Evolutionary conservation across 2,113 vertebrate species (phyloP).

Genomic region (Thomomys bottae): DNA sequence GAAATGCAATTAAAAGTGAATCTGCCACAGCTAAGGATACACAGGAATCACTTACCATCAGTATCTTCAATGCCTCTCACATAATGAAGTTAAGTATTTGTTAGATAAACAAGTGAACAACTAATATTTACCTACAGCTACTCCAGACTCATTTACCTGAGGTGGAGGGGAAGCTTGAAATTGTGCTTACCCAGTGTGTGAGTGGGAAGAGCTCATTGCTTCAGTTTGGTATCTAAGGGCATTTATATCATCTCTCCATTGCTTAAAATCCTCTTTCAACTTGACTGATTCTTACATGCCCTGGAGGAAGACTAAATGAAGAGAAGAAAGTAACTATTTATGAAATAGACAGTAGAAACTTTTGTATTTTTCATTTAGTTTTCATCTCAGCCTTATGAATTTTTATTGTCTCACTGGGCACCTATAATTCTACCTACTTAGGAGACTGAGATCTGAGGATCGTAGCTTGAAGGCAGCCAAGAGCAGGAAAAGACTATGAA

Average conservation of each 20-base stretch:
- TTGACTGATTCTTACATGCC: background rate
- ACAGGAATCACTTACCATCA: background rate
- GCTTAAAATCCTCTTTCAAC: background rate
- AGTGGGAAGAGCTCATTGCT: background rate
- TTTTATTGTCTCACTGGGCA: background rate
- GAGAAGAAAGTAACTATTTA: background rate
- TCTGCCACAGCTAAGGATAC: background rate
- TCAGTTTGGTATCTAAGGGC: background rate
- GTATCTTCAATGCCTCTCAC: background rate
- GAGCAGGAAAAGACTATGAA: too few species aligned
- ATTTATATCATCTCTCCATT: background rate
- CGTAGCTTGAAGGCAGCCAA: too few species aligned
- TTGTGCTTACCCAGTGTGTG: background rate
- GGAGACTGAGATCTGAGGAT: too few species aligned
- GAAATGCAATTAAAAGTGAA: background rate
- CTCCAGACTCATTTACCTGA: background rate
- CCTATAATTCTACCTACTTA: too few species aligned
- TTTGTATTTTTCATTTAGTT: slow-evolving; percentile 21
- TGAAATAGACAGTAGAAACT: background rate
- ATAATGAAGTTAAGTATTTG: background rate
- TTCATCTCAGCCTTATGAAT: background rate
- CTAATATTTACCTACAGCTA: background rate
- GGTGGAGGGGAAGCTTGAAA: background rate
- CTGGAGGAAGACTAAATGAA: background rate
- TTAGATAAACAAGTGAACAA: slow-evolving; percentile 3